Conservation (phyloP, 2,113 vertebrate genomes). For the Albula goreensis region DNA sequence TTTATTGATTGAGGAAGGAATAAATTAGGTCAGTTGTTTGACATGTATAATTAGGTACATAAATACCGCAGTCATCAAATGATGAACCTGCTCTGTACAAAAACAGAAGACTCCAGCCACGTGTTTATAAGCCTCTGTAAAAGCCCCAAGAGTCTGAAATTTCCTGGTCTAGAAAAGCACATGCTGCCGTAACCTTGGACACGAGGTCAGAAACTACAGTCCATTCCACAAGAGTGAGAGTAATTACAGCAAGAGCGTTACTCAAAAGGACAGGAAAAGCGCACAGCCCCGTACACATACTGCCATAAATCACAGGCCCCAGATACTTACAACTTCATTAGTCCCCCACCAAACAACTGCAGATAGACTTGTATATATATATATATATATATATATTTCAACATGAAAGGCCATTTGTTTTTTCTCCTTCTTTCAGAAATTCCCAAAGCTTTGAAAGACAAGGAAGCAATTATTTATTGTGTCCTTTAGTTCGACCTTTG, state of each 20-base stretch:
- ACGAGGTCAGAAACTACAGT: neutral
- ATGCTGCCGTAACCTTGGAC: constrained; percentile 4
- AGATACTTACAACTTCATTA: constrained; percentile 20
- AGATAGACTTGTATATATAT: constrained; percentile 7
- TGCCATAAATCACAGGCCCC: constrained; percentile 27
- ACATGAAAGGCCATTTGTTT: constrained; percentile 27
- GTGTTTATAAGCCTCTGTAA: too few relatives aligned
- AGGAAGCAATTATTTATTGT: constrained; percentile 10
- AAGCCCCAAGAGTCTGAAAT: neutral
- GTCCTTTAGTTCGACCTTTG: neutral
- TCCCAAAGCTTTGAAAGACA: constrained; percentile 1
- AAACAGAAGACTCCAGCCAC: neutral
- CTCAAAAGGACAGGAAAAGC: neutral
- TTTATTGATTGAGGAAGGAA: neutral
- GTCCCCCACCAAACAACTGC: constrained; percentile 13
- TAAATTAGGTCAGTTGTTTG: neutral
- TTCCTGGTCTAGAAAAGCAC: neutral
- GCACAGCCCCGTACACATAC: neutral
- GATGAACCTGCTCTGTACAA: neutral
- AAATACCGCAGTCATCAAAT: neutral
- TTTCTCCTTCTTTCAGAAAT: neutral
- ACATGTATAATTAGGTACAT: neutral
- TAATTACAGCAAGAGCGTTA: constrained; percentile 3
- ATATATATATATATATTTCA: neutral
- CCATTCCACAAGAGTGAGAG: neutral